These are phyloP conservation scores for Phasia obesa DNA, from an alignment of 2,888 invertebrate genomes.

Conservation along the genomic window DNA sequence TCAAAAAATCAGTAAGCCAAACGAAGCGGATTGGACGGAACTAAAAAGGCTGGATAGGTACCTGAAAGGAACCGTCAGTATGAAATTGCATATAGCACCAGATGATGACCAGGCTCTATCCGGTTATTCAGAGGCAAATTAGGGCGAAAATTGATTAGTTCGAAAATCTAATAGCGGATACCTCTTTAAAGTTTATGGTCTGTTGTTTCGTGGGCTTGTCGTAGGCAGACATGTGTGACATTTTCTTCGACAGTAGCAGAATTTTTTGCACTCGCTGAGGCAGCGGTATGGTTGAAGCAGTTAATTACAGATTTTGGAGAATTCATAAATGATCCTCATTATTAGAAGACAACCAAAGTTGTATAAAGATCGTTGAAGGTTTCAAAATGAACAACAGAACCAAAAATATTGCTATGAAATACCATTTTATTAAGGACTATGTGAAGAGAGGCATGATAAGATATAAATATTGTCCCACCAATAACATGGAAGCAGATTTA, in stretches of 20 bases:
- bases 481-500: conserved; percentile 48
- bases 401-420: conserved; percentile 39
- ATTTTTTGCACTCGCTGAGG: conserved; percentile 33
- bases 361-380: conserved; percentile 26
- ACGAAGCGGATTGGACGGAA: conserved; percentile 33
- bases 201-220: conserved; percentile 23
- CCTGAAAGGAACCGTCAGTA: conserved; percentile 13
- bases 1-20: conserved; percentile 28
- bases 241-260: conserved; percentile 8
- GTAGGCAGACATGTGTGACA: conserved; percentile 18
- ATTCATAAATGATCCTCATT: neutral
- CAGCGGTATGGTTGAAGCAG: conserved; percentile 36
- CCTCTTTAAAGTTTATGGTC: conserved; percentile 29
- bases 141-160: neutral
- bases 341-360: conserved; percentile 19
- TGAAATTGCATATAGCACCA: neutral
- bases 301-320: conserved; percentile 28
- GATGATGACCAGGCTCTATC: conserved; percentile 3
- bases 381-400: conserved; percentile 41
- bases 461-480: conserved; percentile 53
- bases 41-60: conserved; percentile 16
- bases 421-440: conserved; percentile 45
- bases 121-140: neutral
- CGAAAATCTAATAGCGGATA: conserved; percentile 31
- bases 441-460: conserved; percentile 20